phyloP scores from a whole-genome alignment of 2,113 vertebrate species.

The Nothocercus nigrocapillus region DNA sequence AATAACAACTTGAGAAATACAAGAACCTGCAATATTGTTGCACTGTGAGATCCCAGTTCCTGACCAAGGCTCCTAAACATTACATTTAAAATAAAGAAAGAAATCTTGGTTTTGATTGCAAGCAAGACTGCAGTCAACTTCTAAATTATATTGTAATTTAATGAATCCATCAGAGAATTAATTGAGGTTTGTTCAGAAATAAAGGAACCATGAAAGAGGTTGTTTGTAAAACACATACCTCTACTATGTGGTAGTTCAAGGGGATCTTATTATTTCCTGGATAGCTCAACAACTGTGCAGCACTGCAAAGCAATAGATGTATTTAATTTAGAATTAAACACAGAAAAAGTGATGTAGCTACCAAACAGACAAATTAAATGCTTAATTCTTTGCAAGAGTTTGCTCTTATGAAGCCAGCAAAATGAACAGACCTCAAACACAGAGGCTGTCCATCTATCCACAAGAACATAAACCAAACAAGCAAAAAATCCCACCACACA shows the following conservation, averaged over 20 bases:
- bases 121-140: neutral
- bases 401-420: neutral
- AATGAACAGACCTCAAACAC: neutral
- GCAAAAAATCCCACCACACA: neutral
- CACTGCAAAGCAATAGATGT: slow-evolving; percentile 72
- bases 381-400: neutral
- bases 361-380: neutral
- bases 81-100: neutral
- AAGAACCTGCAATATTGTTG: neutral
- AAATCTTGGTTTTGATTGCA: neutral
- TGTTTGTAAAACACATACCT: slow-evolving; percentile 76
- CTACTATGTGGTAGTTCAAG: slow-evolving; percentile 94
- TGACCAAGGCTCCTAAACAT: neutral
- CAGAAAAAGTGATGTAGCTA: neutral
- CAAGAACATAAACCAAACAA: neutral
- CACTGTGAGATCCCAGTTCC: neutral
- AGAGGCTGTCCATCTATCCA: neutral
- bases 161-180: neutral
- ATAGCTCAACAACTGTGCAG: slow-evolving; percentile 92
- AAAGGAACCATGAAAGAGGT: neutral
- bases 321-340: neutral
- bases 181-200: neutral
- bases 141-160: neutral
- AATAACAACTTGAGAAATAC: neutral
- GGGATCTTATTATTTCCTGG: slow-evolving; percentile 94